These are phyloP conservation scores for Nomada lathburiana DNA, from an alignment of 2,888 invertebrate species.

Conservation along the genomic window DNA sequence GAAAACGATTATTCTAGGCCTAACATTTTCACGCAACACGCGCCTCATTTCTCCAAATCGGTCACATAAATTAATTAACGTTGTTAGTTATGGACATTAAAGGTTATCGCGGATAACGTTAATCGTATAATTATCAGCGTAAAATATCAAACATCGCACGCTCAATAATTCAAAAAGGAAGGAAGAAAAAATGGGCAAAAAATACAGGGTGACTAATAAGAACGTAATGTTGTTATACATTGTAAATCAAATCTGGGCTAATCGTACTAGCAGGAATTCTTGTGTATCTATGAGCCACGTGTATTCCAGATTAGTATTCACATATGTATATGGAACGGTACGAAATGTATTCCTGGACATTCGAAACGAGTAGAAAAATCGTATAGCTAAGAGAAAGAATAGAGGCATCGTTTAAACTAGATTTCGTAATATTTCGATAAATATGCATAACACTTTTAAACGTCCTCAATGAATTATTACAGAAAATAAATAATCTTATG, in stretches of 20 bases:
- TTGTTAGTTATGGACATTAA: conserved; percentile 13
- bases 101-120: background rate
- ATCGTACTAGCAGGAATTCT: conserved; percentile 20
- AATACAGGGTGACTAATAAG: background rate
- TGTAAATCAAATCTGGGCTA: conserved; percentile 14
- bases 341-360: conserved; percentile 17
- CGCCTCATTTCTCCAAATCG: conserved; percentile 2
- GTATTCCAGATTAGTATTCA: conserved; percentile 9
- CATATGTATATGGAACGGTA: conserved; percentile 20
- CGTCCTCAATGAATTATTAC: background rate
- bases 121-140: conserved; percentile 39
- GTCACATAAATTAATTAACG: background rate
- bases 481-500: background rate
- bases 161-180: background rate
- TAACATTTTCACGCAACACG: background rate
- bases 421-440: background rate
- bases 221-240: background rate
- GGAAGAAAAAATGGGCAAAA: background rate
- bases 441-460: background rate
- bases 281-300: background rate
- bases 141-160: conserved; percentile 10
- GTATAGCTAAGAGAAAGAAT: background rate
- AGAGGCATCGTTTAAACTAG: background rate
- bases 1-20: background rate
- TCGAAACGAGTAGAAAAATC: conserved; percentile 25